A percentile compares a stretch with the other conserved stretches of the same genome.
Evolutionary conservation across 1,140 invertebrate species (phyloP).

Genomic region (Tetragnatha versicolor): DNA sequence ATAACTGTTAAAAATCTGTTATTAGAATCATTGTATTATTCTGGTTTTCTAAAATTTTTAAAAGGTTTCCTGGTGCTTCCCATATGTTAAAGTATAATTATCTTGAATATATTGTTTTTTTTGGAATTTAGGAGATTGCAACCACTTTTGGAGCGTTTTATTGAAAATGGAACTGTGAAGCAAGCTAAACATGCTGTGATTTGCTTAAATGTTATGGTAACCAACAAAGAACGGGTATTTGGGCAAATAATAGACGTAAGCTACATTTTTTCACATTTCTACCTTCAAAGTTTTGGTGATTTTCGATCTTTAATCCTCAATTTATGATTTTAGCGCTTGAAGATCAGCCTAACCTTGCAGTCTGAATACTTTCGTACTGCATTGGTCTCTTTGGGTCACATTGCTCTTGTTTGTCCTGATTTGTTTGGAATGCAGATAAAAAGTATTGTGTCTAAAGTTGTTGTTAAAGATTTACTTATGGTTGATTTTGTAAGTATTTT

Average conservation of each 20-base stretch:
- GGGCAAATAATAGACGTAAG: conserved; percentile 88
- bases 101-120: neutral
- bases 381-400: conserved; percentile 92
- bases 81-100: too few species aligned
- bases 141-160: conserved; percentile 85
- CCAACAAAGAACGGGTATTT: conserved; percentile 81
- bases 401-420: conserved; percentile 87
- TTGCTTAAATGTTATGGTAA: conserved; percentile 83
- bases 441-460: conserved; percentile 91
- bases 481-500: conserved; percentile 70
- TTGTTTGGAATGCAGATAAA: conserved; percentile 89
- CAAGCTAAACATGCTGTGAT: conserved; percentile 95
- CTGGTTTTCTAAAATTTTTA: neutral
- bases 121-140: conserved; percentile 69
- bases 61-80: too few species aligned
- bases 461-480: conserved; percentile 93
- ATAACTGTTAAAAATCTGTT: too few species aligned
- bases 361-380: conserved; percentile 89
- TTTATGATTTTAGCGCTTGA: conserved; percentile 63
- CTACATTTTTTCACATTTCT: conserved; percentile 59
- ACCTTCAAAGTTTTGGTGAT: neutral
- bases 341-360: conserved; percentile 73
- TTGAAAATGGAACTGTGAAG: conserved; percentile 86
- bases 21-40: too few species aligned
- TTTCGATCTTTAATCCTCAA: neutral